A percentile compares a stretch with the other conserved stretches of the same genome.
These are phyloP conservation scores for Linnaemya vulpina DNA, from an alignment of 2,888 invertebrate species.

Conservation along the genomic window DNA sequence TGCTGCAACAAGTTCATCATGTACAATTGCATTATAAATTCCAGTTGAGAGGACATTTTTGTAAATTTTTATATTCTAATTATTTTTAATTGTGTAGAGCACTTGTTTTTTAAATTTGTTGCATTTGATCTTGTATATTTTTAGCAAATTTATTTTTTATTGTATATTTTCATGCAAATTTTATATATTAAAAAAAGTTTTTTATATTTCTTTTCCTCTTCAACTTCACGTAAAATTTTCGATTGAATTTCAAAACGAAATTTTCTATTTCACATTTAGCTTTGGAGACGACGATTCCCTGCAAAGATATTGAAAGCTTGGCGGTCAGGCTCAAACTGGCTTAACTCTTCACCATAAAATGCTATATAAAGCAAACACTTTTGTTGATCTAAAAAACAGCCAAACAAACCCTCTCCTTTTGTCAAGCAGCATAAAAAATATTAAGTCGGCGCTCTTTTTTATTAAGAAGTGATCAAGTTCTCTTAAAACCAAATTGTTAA, in stretches of 20 bases:
- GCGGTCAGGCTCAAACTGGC: slow-evolving; percentile 81
- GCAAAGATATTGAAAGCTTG: slow-evolving; percentile 77
- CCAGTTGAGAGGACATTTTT: slow-evolving; percentile 81
- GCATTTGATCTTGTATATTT: slow-evolving; percentile 29
- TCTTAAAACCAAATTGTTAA: slow-evolving; percentile 61
- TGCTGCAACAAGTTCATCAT: slow-evolving; percentile 82
- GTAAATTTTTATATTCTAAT: slow-evolving; percentile 46
- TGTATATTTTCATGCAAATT: background rate
- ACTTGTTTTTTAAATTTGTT: slow-evolving; percentile 37
- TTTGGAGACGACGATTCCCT: slow-evolving; percentile 50
- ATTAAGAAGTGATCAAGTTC: slow-evolving; percentile 74
- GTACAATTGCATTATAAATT: slow-evolving; percentile 81
- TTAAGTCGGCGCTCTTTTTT: slow-evolving; percentile 31
- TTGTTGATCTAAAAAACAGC: slow-evolving; percentile 70
- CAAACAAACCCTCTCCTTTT: slow-evolving; percentile 62
- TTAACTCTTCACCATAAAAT: slow-evolving; percentile 79
- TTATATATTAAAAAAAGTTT: slow-evolving; percentile 14
- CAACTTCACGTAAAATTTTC: slow-evolving; percentile 61
- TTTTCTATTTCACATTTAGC: slow-evolving; percentile 60
- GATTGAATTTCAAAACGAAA: slow-evolving; percentile 39
- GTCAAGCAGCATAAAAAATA: slow-evolving; percentile 27
- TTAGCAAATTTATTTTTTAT: slow-evolving; percentile 28
- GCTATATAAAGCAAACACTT: slow-evolving; percentile 78
- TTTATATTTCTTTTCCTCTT: slow-evolving; percentile 34
- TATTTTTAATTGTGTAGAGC: slow-evolving; percentile 41